Evolutionary conservation across 2,113 vertebrate species (phyloP), one percentile per base, ranked within the genome.

Genomic region (Naja naja): DNA sequence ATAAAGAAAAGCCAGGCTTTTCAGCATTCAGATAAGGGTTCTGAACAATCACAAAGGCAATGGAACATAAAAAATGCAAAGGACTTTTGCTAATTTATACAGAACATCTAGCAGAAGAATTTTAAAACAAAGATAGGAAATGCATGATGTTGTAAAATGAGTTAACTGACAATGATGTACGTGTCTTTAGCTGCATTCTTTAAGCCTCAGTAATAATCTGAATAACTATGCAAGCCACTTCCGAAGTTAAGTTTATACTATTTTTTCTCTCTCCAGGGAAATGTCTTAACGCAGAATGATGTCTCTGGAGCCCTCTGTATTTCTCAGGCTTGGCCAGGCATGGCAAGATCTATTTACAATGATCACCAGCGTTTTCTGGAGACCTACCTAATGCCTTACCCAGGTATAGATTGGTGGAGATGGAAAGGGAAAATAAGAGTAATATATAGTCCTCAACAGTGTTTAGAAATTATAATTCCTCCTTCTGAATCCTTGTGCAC

Each of bases 331-430:
- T 98, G 98, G 98, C 98, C 98, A 1, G 97, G 98, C 23, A 98
- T 98, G 97, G 98, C 98, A 94, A 95, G 97, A 89, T 98, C 97
- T 14, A 98, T 98, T 95, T 98, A 98, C 86, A 98, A 98, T 10
- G 69, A 98, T 96, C 97, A 98, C 94, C 96, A 98, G 95, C 97
- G 98, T 90, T 98, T 98, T 94, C 92, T 97, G 39, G 97, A 98
- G 95, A 98, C 98, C 3, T 98, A 98, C 93, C 97, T 97, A 95
- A 97, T 95, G 94, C 96, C 96, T 69, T 96, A 97, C 92, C 98
- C 98, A 92, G 98, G 98, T 98, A 97, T 94, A n/a, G 18, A 43
- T 30, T 69, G 87, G 27, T 53, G 54, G 91, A 25, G 74, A 55
- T 53, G 81, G 49, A 87, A 94, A 93, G 0, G 0, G 0, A 0